Percentiles rank a stretch among this genome's conserved stretches.
These are phyloP conservation scores for Caenorhabditis imperialis DNA, from an alignment of 2,888 invertebrate genomes.

Conservation along the genomic window DNA sequence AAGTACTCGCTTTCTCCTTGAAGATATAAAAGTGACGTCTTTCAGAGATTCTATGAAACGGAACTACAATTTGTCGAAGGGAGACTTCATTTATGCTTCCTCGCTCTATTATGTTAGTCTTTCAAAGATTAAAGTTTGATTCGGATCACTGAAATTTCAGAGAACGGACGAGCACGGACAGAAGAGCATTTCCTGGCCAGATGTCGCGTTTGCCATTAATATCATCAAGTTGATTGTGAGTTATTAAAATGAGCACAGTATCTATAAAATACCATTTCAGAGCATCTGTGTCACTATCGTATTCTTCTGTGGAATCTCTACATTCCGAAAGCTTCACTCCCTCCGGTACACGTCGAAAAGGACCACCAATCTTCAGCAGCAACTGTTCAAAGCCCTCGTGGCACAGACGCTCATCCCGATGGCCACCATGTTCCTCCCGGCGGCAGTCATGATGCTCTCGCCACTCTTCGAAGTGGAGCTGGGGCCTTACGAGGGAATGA, in stretches of 20 bases:
- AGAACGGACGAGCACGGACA: conserved; percentile 11
- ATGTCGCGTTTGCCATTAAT: conserved; percentile 38
- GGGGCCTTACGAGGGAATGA: conserved; percentile 30
- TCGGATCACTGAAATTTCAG: conserved; percentile 3
- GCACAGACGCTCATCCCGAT: conserved; percentile 45
- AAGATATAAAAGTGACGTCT: too few species aligned
- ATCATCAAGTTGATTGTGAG: conserved; percentile 43
- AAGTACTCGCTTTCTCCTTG: too few species aligned
- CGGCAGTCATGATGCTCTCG: conserved; percentile 38
- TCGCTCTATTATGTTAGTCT: conserved; percentile 36
- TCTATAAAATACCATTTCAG: conserved; percentile 19
- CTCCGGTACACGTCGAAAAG: conserved; percentile 32
- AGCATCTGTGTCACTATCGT: conserved; percentile 35
- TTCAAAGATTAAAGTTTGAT: not conserved
- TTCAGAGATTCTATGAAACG: conserved; percentile 38
- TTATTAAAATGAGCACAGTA: too few species aligned
- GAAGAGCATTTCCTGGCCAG: conserved; percentile 35
- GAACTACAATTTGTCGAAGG: conserved; percentile 32
- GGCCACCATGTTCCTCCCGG: conserved; percentile 45
- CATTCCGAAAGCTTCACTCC: conserved; percentile 30
- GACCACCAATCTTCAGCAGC: conserved; percentile 33
- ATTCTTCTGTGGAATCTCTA: conserved; percentile 34
- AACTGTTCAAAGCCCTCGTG: conserved; percentile 48
- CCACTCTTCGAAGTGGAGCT: conserved; percentile 41
- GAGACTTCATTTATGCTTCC: conserved; percentile 41